Evolutionary conservation across 2,797 vertebrate species (phyloP).

Genomic region (Melanotaenia pygmaea): DNA sequence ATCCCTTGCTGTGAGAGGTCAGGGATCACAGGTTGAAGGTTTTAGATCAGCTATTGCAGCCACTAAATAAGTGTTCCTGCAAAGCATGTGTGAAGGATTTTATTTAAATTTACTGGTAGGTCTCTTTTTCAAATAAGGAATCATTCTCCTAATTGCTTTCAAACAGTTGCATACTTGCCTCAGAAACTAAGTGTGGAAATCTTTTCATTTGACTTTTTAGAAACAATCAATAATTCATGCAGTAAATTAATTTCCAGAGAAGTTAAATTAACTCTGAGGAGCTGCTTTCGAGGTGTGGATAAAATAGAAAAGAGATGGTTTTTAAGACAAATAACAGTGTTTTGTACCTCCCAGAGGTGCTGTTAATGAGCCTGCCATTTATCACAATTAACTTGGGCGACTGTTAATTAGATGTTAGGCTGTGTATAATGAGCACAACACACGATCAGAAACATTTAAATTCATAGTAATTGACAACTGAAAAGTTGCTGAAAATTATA

Average conservation of each 20-base stretch:
- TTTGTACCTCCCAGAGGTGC: slow-evolving; percentile 44
- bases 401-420: slow-evolving; percentile 69
- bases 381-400: slow-evolving; percentile 75
- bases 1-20: slow-evolving; percentile 8
- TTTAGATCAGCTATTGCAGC: slow-evolving; percentile 1
- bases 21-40: slow-evolving; percentile 11
- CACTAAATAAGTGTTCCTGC: neutral
- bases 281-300: slow-evolving; percentile 20
- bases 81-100: slow-evolving; percentile 2
- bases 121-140: slow-evolving; percentile 11
- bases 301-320: slow-evolving; percentile 38
- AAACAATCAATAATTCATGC: slow-evolving; percentile 44
- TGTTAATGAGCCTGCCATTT: slow-evolving; percentile 59
- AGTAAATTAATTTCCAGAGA: slow-evolving; percentile 35
- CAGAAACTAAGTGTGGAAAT: slow-evolving; percentile 12
- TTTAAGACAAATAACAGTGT: slow-evolving; percentile 55
- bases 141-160: slow-evolving; percentile 15
- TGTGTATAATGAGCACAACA: slow-evolving; percentile 64
- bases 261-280: slow-evolving; percentile 31
- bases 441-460: slow-evolving; percentile 48
- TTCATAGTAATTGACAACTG: slow-evolving; percentile 43
- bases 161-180: slow-evolving; percentile 16
- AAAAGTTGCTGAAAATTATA: slow-evolving; percentile 21
- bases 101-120: slow-evolving; percentile 15
- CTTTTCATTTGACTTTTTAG: slow-evolving; percentile 21